phyloP scores from a whole-genome alignment of 2,113 vertebrate species.

The Spea bombifrons region DNA sequence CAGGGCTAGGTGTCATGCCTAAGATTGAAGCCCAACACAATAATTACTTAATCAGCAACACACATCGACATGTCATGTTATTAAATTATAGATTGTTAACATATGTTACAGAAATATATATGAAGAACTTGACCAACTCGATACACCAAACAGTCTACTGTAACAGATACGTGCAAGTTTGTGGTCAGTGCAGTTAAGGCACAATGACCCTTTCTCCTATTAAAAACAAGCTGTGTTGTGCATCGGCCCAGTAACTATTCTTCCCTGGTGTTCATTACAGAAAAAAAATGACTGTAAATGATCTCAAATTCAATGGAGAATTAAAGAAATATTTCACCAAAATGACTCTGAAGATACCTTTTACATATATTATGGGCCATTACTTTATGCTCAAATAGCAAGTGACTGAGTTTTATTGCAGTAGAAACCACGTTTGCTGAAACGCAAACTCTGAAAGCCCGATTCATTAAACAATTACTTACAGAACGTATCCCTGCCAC shows the following conservation, averaged over 20 bases:
- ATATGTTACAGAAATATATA: too few species aligned
- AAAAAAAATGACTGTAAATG: slow-evolving; percentile 4
- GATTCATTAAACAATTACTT: slow-evolving; percentile 45
- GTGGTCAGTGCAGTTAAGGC: not conserved
- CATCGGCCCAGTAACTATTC: not conserved
- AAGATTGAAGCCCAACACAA: too few species aligned
- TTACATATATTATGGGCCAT: slow-evolving; percentile 34
- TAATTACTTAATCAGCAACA: too few species aligned
- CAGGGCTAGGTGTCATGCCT: too few species aligned
- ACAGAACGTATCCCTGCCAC: not conserved
- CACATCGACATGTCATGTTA: too few species aligned
- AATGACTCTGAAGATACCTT: slow-evolving; percentile 14
- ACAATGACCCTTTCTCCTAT: not conserved
- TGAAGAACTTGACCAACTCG: too few species aligned
- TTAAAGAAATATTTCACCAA: slow-evolving; percentile 37
- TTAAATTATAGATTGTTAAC: too few species aligned
- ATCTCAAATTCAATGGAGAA: slow-evolving; percentile 13
- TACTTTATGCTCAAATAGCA: slow-evolving; percentile 12
- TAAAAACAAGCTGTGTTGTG: not conserved
- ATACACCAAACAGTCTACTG: too few species aligned
- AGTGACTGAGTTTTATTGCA: slow-evolving; percentile 20
- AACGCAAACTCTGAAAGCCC: slow-evolving; percentile 41
- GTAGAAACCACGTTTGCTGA: not conserved
- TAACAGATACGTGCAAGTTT: too few species aligned
- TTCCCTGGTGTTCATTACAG: slow-evolving; percentile 26